Evolutionary conservation across 2,797 vertebrate genomes (phyloP).

Genomic region (Mycteria americana): DNA sequence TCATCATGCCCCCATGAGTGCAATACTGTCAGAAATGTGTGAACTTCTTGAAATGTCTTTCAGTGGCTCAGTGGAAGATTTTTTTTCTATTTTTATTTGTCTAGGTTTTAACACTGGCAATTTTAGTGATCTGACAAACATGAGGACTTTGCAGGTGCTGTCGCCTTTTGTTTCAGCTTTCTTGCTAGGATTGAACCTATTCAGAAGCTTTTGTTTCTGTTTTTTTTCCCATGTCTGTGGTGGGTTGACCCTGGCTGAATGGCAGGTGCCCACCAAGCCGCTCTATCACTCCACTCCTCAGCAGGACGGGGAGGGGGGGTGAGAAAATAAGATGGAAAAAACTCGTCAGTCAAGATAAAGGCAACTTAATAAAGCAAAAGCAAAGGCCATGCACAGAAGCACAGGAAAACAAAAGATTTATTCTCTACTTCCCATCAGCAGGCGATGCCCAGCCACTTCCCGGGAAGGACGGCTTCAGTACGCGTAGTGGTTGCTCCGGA

Average conservation of each 20-base stretch:
- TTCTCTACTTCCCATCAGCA: background rate
- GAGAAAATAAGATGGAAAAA: background rate
- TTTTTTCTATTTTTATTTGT: background rate
- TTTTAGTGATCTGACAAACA: background rate
- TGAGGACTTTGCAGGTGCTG: background rate
- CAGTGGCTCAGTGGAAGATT: background rate
- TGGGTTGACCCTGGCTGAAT: background rate
- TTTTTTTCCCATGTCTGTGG: background rate
- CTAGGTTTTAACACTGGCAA: background rate
- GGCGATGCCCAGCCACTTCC: background rate
- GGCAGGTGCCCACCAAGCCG: background rate
- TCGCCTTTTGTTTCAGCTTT: background rate
- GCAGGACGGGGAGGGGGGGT: background rate
- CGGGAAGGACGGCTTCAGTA: background rate
- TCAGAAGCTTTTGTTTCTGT: background rate
- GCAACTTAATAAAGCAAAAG: background rate
- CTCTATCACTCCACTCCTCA: background rate
- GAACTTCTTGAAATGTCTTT: background rate
- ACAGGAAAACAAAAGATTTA: background rate
- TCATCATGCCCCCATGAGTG: background rate
- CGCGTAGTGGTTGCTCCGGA: background rate
- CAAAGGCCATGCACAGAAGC: background rate
- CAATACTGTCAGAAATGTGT: background rate
- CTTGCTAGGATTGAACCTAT: background rate
- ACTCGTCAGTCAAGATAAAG: background rate